Percentiles rank a stretch among this genome's conserved stretches.
phyloP scores from a whole-genome alignment of 2,797 vertebrate genomes.

The Epinephelus coioides region DNA sequence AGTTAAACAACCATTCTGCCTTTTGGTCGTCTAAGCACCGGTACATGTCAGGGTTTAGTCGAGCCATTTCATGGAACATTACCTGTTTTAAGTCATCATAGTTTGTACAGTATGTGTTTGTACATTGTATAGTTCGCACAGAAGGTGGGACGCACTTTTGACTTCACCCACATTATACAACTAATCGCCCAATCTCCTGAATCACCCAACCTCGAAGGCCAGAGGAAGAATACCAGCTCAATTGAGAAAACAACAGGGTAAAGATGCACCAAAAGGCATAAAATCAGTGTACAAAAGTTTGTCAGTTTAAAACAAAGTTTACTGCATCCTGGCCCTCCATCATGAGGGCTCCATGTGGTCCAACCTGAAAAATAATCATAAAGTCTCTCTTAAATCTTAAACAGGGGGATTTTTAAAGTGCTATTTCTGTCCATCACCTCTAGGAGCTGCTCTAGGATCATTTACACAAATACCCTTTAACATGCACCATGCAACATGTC shows the following conservation, averaged over 20 bases:
- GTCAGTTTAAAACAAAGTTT: not conserved
- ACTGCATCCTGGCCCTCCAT: not conserved
- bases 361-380: not conserved
- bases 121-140: too few species aligned
- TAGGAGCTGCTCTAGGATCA: slow-evolving; percentile 55
- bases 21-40: too few species aligned
- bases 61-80: too few species aligned
- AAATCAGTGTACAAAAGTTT: not conserved
- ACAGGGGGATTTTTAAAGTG: not conserved
- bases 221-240: too few species aligned
- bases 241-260: not conserved
- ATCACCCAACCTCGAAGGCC: too few species aligned
- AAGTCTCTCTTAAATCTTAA: not conserved
- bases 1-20: too few species aligned
- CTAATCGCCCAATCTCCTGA: too few species aligned
- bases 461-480: not conserved
- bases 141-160: too few species aligned
- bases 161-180: too few species aligned
- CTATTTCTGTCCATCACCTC: slow-evolving; percentile 38
- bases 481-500: not conserved
- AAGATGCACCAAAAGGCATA: not conserved
- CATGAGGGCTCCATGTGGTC: not conserved
- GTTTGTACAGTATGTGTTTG: too few species aligned
- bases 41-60: too few species aligned
- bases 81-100: too few species aligned